phyloP scores from a whole-genome alignment of 2,888 invertebrate genomes.

The Clusia tigrina region DNA sequence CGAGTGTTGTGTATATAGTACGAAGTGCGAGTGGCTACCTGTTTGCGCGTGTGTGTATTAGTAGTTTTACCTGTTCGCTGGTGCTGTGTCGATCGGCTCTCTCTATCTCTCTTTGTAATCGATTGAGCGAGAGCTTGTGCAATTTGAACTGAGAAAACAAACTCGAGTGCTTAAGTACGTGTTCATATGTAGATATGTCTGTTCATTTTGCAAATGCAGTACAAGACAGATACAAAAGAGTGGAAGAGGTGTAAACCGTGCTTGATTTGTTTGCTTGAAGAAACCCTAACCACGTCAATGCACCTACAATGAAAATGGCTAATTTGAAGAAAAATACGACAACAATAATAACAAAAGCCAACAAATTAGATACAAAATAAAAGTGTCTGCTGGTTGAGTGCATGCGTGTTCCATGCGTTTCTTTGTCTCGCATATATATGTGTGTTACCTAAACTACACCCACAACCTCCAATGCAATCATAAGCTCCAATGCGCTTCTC shows the following conservation, averaged over 20 bases:
- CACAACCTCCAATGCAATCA: background rate
- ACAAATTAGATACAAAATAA: background rate
- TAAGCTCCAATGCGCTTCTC: background rate
- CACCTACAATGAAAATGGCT: background rate
- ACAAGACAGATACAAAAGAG: conserved; percentile 8
- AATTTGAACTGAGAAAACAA: no score
- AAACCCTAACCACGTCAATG: background rate
- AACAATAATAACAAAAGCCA: background rate
- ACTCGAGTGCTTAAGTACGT: no score
- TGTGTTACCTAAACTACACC: background rate
- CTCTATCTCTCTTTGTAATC: background rate
- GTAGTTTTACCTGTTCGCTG: conserved; percentile 17
- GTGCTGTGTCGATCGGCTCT: background rate
- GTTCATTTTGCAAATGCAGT: background rate
- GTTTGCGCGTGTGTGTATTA: conserved; percentile 4
- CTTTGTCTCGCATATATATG: background rate
- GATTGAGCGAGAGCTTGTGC: background rate
- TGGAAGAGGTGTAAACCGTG: no score
- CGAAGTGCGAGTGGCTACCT: conserved; percentile 11
- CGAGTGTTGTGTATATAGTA: background rate
- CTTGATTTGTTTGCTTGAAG: background rate
- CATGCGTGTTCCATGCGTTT: background rate
- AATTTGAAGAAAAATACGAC: no score
- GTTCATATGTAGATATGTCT: background rate
- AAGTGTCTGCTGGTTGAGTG: background rate